Conservation (phyloP, 1,140 invertebrate species). For the Zophobas morio region DNA sequence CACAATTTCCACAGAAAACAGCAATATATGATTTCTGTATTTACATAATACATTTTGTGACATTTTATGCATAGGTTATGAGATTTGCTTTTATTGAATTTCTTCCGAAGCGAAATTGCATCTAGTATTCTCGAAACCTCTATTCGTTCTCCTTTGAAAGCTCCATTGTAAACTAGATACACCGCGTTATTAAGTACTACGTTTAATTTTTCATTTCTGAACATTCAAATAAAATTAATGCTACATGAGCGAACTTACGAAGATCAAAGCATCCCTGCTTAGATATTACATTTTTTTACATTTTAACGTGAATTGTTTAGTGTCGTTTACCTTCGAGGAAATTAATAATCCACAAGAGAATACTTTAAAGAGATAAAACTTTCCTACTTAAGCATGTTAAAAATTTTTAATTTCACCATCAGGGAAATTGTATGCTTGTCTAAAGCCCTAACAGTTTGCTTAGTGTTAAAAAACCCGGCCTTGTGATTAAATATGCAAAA, state of each 20-base stretch:
- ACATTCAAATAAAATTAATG: background rate
- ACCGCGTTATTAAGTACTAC: background rate
- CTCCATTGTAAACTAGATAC: no score
- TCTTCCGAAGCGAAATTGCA: no score
- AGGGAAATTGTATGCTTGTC: background rate
- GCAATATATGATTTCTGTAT: no score
- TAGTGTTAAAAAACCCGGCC: background rate
- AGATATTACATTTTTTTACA: conserved; percentile 11
- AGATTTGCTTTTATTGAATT: no score
- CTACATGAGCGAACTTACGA: background rate
- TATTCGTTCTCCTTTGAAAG: no score
- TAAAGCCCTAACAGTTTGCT: no score
- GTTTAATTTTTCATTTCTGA: background rate
- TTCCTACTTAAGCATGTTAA: background rate
- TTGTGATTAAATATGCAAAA: conserved; percentile 11
- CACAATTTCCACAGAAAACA: no score
- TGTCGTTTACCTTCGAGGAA: background rate
- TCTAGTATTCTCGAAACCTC: no score
- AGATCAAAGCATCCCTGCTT: background rate
- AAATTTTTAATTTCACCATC: conserved; percentile 7
- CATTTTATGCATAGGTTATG: no score
- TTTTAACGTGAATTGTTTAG: conserved; percentile 15
- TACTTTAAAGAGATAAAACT: background rate
- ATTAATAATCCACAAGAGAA: background rate
- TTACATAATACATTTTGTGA: no score